phyloP scores from a whole-genome alignment of 1,140 invertebrate genomes.

The Chironomus striatipennis region DNA sequence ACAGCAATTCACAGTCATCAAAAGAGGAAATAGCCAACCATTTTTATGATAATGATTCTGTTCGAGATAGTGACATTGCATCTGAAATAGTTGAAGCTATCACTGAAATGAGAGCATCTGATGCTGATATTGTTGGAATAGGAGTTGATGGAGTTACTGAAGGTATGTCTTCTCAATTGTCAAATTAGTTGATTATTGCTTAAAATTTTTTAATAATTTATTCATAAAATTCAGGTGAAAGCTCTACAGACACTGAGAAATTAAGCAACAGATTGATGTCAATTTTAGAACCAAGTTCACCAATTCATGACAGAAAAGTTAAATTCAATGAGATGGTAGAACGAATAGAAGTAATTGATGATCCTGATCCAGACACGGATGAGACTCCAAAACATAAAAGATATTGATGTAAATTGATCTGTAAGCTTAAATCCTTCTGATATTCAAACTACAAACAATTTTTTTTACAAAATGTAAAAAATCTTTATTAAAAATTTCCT shows the following conservation, averaged over 20 bases:
- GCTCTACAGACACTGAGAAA: not conserved
- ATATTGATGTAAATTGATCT: not conserved
- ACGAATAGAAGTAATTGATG: not conserved
- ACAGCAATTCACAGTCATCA: not conserved
- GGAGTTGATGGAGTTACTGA: not conserved
- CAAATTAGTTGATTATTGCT: not conserved
- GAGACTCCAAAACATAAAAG: not conserved
- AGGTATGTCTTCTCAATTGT: too few species aligned
- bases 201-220: slow-evolving; percentile 5
- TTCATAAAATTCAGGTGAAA: not conserved
- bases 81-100: not conserved
- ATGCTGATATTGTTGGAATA: not conserved
- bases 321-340: not conserved
- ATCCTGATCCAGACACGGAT: not conserved
- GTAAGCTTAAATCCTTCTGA: too few species aligned
- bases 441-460: not conserved
- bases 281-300: not conserved
- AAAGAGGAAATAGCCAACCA: not conserved
- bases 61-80: not conserved
- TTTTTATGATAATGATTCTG: not conserved
- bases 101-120: not conserved
- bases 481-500: not conserved
- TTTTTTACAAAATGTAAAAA: not conserved
- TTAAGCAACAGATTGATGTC: not conserved
- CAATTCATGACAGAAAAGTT: not conserved